phyloP scores from a whole-genome alignment of 1,140 invertebrate genomes.

The Trypoxylus dichotomus region DNA sequence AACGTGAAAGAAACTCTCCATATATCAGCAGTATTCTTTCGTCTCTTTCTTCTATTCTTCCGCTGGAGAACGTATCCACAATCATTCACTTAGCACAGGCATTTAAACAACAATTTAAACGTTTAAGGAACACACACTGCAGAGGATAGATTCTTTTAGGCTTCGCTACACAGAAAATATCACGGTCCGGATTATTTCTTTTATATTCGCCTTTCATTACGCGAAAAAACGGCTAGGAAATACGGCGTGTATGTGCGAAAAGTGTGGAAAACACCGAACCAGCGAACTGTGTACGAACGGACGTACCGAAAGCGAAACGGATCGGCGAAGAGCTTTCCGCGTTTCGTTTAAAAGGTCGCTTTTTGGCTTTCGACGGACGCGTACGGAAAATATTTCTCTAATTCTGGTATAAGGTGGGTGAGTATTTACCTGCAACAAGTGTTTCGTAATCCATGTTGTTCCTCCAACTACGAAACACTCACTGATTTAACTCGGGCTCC shows the following conservation, averaged over 20 bases:
- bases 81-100: conserved; percentile 29
- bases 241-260: not conserved
- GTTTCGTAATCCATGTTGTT: conserved; percentile 28
- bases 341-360: not conserved
- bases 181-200: not conserved
- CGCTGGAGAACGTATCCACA: conserved; percentile 25
- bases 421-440: conserved; percentile 27
- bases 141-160: conserved; percentile 10
- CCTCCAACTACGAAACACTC: conserved; percentile 26
- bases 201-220: not conserved
- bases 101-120: conserved; percentile 29
- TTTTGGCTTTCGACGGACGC: not conserved
- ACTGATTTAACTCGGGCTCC: conserved; percentile 23
- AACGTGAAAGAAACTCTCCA: not conserved
- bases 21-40: not conserved
- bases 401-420: conserved; percentile 1
- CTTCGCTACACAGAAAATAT: not conserved
- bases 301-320: not conserved
- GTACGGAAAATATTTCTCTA: not conserved
- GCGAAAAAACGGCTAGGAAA: not conserved
- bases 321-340: not conserved
- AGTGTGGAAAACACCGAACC: not conserved
- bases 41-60: conserved; percentile 27
- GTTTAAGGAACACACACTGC: conserved; percentile 25
- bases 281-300: no score